Evolutionary conservation across 2,888 invertebrate species (phyloP).

Genomic region (Thalpophila matura): DNA sequence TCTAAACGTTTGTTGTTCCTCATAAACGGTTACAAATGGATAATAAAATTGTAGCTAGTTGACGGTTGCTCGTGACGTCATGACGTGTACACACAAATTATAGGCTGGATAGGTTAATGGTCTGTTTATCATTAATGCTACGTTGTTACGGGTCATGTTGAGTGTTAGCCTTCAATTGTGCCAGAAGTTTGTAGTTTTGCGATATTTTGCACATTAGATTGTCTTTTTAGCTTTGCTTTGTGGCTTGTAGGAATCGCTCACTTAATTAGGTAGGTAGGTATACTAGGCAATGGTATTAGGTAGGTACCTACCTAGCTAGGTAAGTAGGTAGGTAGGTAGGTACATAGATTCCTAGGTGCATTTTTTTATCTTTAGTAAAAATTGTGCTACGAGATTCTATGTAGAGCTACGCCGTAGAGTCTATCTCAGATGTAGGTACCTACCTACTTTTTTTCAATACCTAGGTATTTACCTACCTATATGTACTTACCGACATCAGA

Average conservation of each 20-base stretch:
- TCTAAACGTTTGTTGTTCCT: slow-evolving; percentile 72
- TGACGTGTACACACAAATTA: slow-evolving; percentile 64
- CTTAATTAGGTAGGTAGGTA: not conserved
- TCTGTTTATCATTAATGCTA: slow-evolving; percentile 47
- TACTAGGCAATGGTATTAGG: too few species aligned
- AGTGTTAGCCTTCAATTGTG: slow-evolving; percentile 1
- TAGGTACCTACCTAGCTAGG: too few species aligned
- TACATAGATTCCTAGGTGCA: too few species aligned
- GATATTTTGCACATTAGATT: too few species aligned
- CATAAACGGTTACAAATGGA: slow-evolving; percentile 81
- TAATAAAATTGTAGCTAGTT: slow-evolving; percentile 73
- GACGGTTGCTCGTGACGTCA: slow-evolving; percentile 54
- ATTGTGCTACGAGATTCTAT: not conserved
- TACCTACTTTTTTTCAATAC: too few species aligned
- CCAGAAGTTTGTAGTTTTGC: not conserved
- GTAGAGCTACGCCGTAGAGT: not conserved
- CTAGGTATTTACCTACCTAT: too few species aligned
- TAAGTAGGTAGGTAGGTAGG: too few species aligned
- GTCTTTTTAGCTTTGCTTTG: too few species aligned
- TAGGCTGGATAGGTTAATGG: slow-evolving; percentile 59
- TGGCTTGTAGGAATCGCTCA: too few species aligned
- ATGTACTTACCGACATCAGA: too few species aligned
- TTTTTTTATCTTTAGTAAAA: not conserved
- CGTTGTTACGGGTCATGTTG: not conserved
- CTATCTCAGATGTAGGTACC: too few species aligned